Conservation (phyloP, 1,140 invertebrate genomes). For the Elymnias hypermnestra region DNA sequence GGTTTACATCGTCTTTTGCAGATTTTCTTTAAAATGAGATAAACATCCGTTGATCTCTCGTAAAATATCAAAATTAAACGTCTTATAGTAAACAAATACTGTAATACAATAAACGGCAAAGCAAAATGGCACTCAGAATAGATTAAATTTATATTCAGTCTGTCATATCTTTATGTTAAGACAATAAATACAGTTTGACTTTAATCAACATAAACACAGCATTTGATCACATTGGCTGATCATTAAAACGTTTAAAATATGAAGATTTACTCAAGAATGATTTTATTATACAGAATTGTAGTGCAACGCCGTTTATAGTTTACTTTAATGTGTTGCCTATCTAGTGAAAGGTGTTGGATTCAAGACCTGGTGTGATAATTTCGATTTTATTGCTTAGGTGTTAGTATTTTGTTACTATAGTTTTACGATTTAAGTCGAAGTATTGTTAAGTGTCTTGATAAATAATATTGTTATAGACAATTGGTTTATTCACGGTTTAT, state of each 20-base stretch:
- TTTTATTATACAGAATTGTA: constrained; percentile 24
- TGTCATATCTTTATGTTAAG: constrained; percentile 8
- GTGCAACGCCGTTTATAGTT: constrained; percentile 20
- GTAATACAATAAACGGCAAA: too few relatives aligned
- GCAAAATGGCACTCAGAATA: background rate
- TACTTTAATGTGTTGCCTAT: constrained; percentile 15
- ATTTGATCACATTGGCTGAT: constrained; percentile 29
- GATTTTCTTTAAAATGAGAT: too few relatives aligned
- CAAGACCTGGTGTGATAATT: constrained; percentile 14
- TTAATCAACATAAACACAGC: constrained; percentile 29
- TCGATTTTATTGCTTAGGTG: constrained; percentile 14
- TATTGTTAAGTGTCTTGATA: constrained; percentile 4
- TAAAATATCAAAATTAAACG: too few relatives aligned
- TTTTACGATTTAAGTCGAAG: constrained; percentile 4
- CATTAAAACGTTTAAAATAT: constrained; percentile 33
- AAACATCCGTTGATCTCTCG: too few relatives aligned
- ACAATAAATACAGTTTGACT: constrained; percentile 17
- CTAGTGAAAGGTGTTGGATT: constrained; percentile 25
- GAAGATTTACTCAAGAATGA: constrained; percentile 21
- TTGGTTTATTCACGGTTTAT: background rate
- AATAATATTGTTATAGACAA: background rate
- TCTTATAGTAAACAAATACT: too few relatives aligned
- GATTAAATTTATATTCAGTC: background rate
- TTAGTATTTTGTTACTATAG: constrained; percentile 15
- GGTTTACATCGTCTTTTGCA: too few relatives aligned